Evolutionary conservation across 1,140 invertebrate genomes (phyloP).

Genomic region (Dufourea novaeangliae): DNA sequence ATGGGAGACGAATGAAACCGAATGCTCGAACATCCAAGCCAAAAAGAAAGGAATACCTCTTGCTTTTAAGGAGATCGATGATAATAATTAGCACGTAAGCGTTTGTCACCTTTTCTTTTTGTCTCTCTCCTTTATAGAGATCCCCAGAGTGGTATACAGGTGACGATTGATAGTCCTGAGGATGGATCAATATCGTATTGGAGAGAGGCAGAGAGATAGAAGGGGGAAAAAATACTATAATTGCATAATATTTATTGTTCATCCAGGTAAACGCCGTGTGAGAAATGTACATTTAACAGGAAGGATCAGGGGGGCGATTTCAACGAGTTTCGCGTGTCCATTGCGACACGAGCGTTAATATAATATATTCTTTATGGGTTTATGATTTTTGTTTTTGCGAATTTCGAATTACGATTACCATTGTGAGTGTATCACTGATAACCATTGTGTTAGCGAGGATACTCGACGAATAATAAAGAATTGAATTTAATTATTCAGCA

Average conservation of each 20-base stretch:
- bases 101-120: slow-evolving; percentile 43
- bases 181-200: neutral
- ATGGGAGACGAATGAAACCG: slow-evolving; percentile 44
- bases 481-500: slow-evolving; percentile 74
- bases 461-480: slow-evolving; percentile 76
- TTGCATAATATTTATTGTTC: slow-evolving; percentile 57
- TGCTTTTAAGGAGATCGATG: slow-evolving; percentile 75
- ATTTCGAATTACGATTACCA: slow-evolving; percentile 70
- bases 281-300: slow-evolving; percentile 24
- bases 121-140: neutral
- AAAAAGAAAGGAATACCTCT: slow-evolving; percentile 61
- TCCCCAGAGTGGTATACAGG: neutral
- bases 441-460: slow-evolving; percentile 71
- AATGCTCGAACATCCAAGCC: slow-evolving; percentile 42
- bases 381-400: slow-evolving; percentile 65
- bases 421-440: slow-evolving; percentile 72
- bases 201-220: neutral
- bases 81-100: slow-evolving; percentile 81
- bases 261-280: slow-evolving; percentile 45
- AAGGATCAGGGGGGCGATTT: slow-evolving; percentile 26
- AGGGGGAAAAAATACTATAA: neutral
- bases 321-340: slow-evolving; percentile 17
- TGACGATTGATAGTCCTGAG: slow-evolving; percentile 12
- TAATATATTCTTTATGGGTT: slow-evolving; percentile 66
- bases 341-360: slow-evolving; percentile 16